Evolutionary conservation across 2,888 invertebrate genomes (phyloP), one percentile per base, ranked within the genome.

Genomic region (Allolobophora icterica): DNA sequence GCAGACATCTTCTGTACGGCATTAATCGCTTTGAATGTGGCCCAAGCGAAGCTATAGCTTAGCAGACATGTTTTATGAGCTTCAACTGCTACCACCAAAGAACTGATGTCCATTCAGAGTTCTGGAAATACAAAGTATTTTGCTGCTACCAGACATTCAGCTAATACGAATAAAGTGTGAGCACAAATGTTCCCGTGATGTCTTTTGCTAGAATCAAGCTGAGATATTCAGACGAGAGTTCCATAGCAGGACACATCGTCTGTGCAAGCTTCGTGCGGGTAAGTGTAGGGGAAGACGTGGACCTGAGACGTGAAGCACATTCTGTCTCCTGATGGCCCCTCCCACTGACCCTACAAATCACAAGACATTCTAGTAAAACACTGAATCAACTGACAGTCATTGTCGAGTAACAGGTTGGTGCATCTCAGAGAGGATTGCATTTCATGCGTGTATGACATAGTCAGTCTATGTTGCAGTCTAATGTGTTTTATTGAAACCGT

Each of bases 231-330:
- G 34, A 90, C 90, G n/a, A 91, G 90, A 30, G 42, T 38, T 34
- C 89, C 89, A 0, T 42, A 91, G n/a, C 91, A 91, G 30, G 89
- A 91, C 0, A 2, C 91, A 0, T n/a, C 42, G 34, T 89, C 91
- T n/a, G 84, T 84, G 52, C 92, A 92, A 21, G 34, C 33, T 30
- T 87, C 91, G 58, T 34, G 84, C 0, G 92, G 92, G 92, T 84
- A 92, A 1, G 92, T 92, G 87, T 92, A 89, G 21, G 92, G 92
- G 11, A 92, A 33, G 90, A 92, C 84, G 45, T 92, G 52, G 58
- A 92, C 91, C 89, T 92, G 92, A 6, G 92, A 92, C 15, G 92
- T 92, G 40, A 92, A 89, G 84, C 21, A 38, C 90, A 91, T 90
- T 52, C 91, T 24, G 45, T n/a, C 38, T 24, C 89, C 91, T 40